Base-by-base conservation (phyloP, 2,797 vertebrate genomes). In the Sebastes iracundus region DNA sequence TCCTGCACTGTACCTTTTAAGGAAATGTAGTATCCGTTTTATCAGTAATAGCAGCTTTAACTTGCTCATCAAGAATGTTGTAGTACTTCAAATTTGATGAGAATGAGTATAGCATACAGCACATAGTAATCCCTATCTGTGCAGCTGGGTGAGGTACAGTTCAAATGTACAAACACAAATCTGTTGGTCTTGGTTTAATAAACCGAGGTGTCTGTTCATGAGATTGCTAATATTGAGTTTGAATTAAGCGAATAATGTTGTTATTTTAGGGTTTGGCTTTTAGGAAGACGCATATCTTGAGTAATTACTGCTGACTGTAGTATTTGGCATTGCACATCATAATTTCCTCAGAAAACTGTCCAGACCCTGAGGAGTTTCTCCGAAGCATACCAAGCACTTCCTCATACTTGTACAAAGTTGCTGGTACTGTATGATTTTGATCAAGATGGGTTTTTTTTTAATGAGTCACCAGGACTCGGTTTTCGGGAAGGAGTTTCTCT, bases 391-490 rank as follows among this genome's bases (percentile, higher is more conserved):
- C 52, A 32, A 56, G 68, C 16, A 79, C 55, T 56, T 66, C n/a
- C 14, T 68, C 10, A 28, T 46, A 78, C 61, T 14, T 56, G 28
- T 33, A 1, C 33, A 3, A 60, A 79, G 33, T 49, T 75, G 58
- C 46, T 49, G 30, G 20, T 58, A 46, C 16, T 46, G 3, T 18
- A 8, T 55, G 30, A 73, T 75, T n/a, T 68, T 7, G 12, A 27
- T 76, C 35, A 20, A 35, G 5, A 77, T 25, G 32, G 1, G 0
- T 14, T 33, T 27, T 59, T 55, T 30, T 73, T 16, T 2, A n/a
- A 14, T 79, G 74, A 84, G 63, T 90, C 74, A 82, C 53, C 27
- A 3, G 13, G 33, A 61, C 53, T 61, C 55, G 2, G 23, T 77
- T 80, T 73, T 33, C 1, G 1, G 14, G 10, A 42, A 55, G 11